These are phyloP conservation scores for Eunapius fragilis DNA, from an alignment of 37 sponge, comb jelly and placozoan species.

Conservation along the genomic window DNA sequence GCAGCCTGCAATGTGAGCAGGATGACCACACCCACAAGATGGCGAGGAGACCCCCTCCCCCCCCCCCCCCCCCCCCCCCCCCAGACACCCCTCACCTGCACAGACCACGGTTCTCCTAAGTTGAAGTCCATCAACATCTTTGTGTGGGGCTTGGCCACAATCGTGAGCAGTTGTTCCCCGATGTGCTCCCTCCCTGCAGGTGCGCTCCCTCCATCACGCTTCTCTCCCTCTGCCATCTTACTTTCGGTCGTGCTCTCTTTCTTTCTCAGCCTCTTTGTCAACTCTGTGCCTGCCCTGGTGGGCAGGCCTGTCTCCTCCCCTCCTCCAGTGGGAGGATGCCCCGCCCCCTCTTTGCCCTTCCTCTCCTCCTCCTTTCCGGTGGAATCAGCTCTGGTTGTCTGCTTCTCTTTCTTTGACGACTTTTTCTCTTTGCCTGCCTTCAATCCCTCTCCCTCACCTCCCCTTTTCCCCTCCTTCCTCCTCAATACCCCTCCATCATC, in stretches of 20 bases:
- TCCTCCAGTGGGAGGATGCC: background rate
- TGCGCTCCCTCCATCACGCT: background rate
- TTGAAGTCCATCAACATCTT: slow-evolving; percentile 36
- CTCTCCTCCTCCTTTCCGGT: background rate
- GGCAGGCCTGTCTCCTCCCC: background rate
- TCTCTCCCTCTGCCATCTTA: background rate
- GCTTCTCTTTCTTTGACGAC: background rate
- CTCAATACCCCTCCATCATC: too few species aligned
- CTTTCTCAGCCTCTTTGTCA: too few species aligned
- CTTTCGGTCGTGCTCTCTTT: background rate
- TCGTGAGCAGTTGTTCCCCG: background rate
- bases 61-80: too few species aligned
- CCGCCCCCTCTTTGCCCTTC: slow-evolving; percentile 13
- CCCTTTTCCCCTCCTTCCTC: too few species aligned
- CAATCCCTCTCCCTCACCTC: too few species aligned
- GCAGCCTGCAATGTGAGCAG: slow-evolving; percentile 19
- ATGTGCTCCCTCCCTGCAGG: background rate
- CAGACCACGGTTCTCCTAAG: slow-evolving; percentile 30
- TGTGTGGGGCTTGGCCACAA: slow-evolving; percentile 8
- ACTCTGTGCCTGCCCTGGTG: background rate
- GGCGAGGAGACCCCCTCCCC: too few species aligned
- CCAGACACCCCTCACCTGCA: slow-evolving; percentile 27
- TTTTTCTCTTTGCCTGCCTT: background rate
- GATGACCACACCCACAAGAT: background rate
- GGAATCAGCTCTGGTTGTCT: background rate